Evolutionary conservation across 2,888 invertebrate species (phyloP), one percentile per base, ranked within the genome.

Genomic region (Iselma pallidipennis): DNA sequence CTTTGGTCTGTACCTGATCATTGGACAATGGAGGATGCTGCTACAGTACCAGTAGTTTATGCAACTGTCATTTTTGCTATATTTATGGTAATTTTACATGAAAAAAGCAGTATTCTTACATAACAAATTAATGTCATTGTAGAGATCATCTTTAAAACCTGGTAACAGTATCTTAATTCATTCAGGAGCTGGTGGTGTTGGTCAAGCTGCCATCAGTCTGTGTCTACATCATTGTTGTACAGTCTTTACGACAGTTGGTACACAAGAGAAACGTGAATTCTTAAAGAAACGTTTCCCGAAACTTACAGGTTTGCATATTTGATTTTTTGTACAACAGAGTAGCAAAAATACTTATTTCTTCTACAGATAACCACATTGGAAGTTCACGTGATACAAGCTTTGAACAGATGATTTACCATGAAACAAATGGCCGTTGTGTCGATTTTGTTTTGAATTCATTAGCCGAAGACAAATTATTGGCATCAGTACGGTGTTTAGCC

Each of bases 151-250:
- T 4, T 12, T 58, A 21, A 54, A 48, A 31, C 50, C 16, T 3
- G 54, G 49, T 2, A 21, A 23, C 16, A 49, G 49, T 2, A 25
- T 60, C n/a, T 25, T 60, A 4, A 78, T 81, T 45, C 81, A 81
- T 63, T 74, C 80, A 3, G 81, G 81, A 10, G 84, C 83, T 70
- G 87, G 87, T 23, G 87, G 86, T 21, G 86, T 87, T 4, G 88
- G 88, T n/a, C 87, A 87, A 78, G 88, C 88, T 6, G 87, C 88
- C 48, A n/a, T n/a, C n/a, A n/a, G n/a, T n/a, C n/a, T n/a, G n/a
- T n/a, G n/a, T n/a, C n/a, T n/a, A n/a, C n/a, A n/a, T n/a, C n/a
- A n/a, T n/a, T n/a, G n/a, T n/a, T n/a, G n/a, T n/a, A n/a, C n/a
- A n/a, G n/a, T n/a, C 88, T 88, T 58, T 80, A 84, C 37, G 3